Evolutionary conservation across 2,888 invertebrate genomes (phyloP).

Genomic region (Lepidochrysops patricia): DNA sequence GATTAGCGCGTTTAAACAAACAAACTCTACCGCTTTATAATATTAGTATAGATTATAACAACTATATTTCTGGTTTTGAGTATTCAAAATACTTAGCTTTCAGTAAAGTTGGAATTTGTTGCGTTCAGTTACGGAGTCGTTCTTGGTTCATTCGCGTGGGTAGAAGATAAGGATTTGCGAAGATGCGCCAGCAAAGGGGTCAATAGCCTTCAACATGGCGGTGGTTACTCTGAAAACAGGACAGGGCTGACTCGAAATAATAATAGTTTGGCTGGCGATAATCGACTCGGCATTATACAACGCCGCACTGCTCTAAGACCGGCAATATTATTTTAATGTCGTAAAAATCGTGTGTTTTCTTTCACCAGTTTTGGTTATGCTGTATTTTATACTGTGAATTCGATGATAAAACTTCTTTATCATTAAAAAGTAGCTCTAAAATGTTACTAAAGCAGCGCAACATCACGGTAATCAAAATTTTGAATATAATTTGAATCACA

Average conservation of each 20-base stretch:
- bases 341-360: background rate
- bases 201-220: slow-evolving; percentile 46
- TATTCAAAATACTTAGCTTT: background rate
- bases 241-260: slow-evolving; percentile 11
- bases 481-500: slow-evolving; percentile 7
- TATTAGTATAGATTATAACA: background rate
- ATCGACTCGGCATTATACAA: background rate
- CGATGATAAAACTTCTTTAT: background rate
- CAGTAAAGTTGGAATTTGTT: background rate
- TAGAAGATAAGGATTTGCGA: slow-evolving; percentile 58
- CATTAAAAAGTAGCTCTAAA: background rate
- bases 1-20: too few species aligned
- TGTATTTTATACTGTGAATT: background rate
- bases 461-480: background rate
- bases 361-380: background rate
- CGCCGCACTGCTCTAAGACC: background rate
- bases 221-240: slow-evolving; percentile 50
- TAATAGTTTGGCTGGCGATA: background rate
- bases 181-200: slow-evolving; percentile 52
- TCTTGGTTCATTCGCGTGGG: background rate
- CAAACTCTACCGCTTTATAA: background rate
- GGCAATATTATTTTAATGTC: background rate
- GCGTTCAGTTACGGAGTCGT: background rate
- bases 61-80: background rate
- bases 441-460: background rate